phyloP scores from a whole-genome alignment of 2,888 invertebrate species.

The Tipula vernalis region DNA sequence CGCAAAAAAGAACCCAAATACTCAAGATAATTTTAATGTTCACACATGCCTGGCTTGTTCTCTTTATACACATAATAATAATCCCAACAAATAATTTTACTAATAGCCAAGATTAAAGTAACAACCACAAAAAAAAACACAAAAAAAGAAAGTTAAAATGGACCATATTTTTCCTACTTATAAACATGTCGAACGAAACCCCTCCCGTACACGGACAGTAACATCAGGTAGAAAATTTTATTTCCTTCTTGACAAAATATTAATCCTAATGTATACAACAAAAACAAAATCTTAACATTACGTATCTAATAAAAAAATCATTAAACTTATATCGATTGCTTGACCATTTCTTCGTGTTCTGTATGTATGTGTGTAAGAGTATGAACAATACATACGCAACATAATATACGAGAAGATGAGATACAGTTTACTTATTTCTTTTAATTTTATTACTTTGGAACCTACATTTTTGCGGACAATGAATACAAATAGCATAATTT shows the following conservation, averaged over 20 bases:
- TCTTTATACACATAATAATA: not conserved
- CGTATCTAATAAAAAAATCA: not conserved
- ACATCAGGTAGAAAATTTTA: not conserved
- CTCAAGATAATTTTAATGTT: not conserved
- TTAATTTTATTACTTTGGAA: not conserved
- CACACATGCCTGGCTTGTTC: not conserved
- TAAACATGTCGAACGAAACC: not conserved
- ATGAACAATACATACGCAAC: not conserved
- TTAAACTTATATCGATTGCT: not conserved
- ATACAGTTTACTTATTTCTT: not conserved
- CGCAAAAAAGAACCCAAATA: not conserved
- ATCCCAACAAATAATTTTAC: not conserved
- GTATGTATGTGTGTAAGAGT: not conserved
- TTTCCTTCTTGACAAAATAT: not conserved
- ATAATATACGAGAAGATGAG: not conserved
- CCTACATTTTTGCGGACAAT: not conserved
- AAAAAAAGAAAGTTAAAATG: not conserved
- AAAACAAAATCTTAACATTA: not conserved
- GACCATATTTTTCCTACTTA: not conserved
- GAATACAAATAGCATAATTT: not conserved
- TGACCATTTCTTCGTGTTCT: not conserved
- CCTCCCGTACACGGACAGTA: not conserved
- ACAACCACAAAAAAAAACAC: not conserved
- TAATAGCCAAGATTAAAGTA: constrained; percentile 4
- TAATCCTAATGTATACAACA: not conserved